Conservation (phyloP, 2,888 invertebrate genomes). For the Dasysyrphus albostriatus region DNA sequence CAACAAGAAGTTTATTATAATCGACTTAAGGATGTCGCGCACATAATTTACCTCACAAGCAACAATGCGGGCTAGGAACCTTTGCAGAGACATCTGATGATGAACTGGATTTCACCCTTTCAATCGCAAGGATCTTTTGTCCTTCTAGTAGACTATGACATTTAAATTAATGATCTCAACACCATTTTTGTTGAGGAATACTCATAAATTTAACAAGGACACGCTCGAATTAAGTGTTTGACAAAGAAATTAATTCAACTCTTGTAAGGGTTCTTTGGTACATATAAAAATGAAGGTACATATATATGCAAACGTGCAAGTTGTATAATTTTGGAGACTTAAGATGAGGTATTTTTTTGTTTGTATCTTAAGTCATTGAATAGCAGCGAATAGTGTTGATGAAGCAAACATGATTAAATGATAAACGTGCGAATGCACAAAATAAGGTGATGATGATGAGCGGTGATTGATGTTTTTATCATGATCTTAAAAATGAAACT, state of each 20-base stretch:
- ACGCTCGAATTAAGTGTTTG: constrained; percentile 63
- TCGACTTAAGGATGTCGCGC: constrained; percentile 59
- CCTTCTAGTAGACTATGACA: constrained; percentile 52
- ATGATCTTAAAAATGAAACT: background rate
- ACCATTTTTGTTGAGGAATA: constrained; percentile 50
- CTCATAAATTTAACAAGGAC: constrained; percentile 68
- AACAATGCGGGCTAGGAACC: background rate
- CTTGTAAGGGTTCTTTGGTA: constrained; percentile 19
- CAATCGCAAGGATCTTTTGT: constrained; percentile 10
- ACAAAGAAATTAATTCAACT: constrained; percentile 19
- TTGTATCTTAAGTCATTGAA: background rate
- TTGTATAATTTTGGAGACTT: constrained; percentile 17
- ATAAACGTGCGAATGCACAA: constrained; percentile 65
- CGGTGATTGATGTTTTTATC: constrained; percentile 40
- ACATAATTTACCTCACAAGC: constrained; percentile 21
- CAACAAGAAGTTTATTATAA: constrained; percentile 69
- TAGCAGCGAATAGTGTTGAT: background rate
- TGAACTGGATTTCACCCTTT: constrained; percentile 62
- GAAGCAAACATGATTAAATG: constrained; percentile 51
- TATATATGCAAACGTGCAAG: constrained; percentile 32
- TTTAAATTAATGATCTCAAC: constrained; percentile 76
- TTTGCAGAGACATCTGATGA: constrained; percentile 26
- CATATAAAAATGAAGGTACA: too few species aligned
- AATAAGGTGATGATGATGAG: constrained; percentile 54
- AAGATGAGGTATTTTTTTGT: constrained; percentile 1